These are phyloP conservation scores for Bombus fervidus DNA, from an alignment of 1,140 invertebrate genomes.

Conservation along the genomic window DNA sequence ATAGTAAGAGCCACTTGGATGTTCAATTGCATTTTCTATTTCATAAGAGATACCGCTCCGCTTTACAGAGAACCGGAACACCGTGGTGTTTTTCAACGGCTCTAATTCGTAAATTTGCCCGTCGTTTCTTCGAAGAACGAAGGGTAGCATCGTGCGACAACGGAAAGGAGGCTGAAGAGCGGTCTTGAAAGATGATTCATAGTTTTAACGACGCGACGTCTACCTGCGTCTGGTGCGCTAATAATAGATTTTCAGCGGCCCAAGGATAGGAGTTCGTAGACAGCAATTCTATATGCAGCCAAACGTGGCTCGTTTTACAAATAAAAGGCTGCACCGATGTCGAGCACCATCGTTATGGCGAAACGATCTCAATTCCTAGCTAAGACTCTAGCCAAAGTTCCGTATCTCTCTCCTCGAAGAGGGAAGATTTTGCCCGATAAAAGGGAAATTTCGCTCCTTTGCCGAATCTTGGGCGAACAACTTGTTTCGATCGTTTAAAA, in stretches of 20 bases:
- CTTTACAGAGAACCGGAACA: neutral
- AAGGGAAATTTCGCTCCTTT: neutral
- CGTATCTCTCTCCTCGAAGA: neutral
- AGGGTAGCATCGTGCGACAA: neutral
- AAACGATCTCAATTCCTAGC: neutral
- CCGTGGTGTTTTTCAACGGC: too few relatives aligned
- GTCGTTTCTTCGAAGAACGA: neutral
- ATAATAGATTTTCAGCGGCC: conserved; percentile 18
- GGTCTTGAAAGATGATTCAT: neutral
- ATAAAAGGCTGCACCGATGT: conserved; percentile 10
- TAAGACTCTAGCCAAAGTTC: neutral
- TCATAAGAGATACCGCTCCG: too few relatives aligned
- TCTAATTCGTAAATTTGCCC: too few relatives aligned
- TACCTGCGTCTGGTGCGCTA: neutral
- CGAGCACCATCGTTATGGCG: neutral
- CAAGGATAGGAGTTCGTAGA: neutral
- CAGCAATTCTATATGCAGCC: conserved; percentile 2
- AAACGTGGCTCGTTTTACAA: conserved; percentile 4
- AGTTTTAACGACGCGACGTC: neutral
- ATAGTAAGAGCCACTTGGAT: neutral
- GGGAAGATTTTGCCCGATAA: neutral
- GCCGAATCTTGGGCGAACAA: too few relatives aligned
- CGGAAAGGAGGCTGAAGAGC: neutral
- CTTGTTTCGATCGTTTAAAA: too few relatives aligned
- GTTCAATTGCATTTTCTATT: neutral